Evolutionary conservation across 2,797 vertebrate species (phyloP).

Genomic region (Poliocrania exsul): DNA sequence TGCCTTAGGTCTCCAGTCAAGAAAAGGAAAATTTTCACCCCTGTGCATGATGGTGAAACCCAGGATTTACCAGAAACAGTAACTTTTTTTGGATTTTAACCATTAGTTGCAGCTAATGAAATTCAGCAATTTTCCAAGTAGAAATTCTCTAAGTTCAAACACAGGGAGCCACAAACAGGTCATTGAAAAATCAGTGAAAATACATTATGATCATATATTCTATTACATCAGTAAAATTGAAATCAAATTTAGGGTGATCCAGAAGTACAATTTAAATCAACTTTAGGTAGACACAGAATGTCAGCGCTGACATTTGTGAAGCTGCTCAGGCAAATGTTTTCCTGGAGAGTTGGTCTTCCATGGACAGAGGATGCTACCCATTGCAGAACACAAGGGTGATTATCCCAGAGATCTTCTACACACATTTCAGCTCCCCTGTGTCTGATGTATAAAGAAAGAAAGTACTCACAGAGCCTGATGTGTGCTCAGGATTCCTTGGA

Average conservation of each 20-base stretch:
- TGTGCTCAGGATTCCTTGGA: constrained; percentile 46
- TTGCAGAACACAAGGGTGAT: constrained; percentile 19
- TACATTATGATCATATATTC: not conserved
- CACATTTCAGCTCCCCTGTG: not conserved
- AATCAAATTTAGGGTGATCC: not conserved
- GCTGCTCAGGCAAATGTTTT: not conserved
- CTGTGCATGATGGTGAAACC: not conserved
- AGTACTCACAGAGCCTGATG: constrained; percentile 24
- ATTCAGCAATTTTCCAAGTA: not conserved
- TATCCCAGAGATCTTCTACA: constrained; percentile 2
- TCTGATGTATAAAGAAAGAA: constrained; percentile 20
- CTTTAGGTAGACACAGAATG: not conserved
- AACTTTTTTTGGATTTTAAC: not conserved
- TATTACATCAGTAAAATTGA: not conserved
- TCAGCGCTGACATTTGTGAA: not conserved
- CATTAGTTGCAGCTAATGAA: not conserved
- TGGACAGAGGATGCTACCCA: not conserved
- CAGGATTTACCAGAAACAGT: not conserved
- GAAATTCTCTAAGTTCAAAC: not conserved
- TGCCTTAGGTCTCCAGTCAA: not conserved
- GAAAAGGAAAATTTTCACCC: not conserved
- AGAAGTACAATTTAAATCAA: not conserved
- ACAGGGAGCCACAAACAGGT: not conserved
- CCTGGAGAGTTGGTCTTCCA: not conserved
- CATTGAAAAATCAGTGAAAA: not conserved